Base-by-base conservation (phyloP, 2,888 invertebrate genomes). In the Trichopoda pennipes region DNA sequence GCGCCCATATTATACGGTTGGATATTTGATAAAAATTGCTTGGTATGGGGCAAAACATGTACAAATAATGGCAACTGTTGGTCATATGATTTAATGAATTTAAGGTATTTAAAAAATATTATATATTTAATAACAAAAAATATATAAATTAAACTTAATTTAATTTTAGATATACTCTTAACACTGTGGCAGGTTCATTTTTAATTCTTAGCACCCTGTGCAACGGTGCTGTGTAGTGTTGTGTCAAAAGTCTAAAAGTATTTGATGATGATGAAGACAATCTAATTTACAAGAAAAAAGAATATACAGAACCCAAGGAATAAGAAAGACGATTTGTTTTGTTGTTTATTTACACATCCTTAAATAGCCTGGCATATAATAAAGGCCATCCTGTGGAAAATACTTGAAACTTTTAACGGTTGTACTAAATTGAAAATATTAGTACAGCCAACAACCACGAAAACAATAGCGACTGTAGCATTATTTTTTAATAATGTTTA, bases 1-100 rank as follows among this genome's bases (percentile, higher is more conserved):
- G 94, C 94, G 51, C 96, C 96, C 0, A 94, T 96, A 84, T 92
- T 95, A 73, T 95, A 95, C 86, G 96, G 96, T 63, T 94, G 93
- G 86, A 93, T 96, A 79, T 92, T 95, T 86, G 91, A 91, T 86
- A 87, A 86, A 58, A 93, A 94, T n/a, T 95, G 95, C 86, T 88
- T 94, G 28, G 94, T 95, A 14, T 95, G 95, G 95, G 95, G 95
- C 9, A 94, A 94, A 88, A 94, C 94, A 2, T 95, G 95, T 86
- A 92, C 93, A 0, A 93, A 93, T 69, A 93, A 93, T 61, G 95
- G 95, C 80, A 95, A 95, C 86, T 95, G 95, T 87, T 95, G 95
- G 95, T 91, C 95, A 8, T 95, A 95, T 89, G 93, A 95, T 88
- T 94, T 94, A 16, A 92, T 92, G 86, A 92, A 92, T 14, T 91